phyloP scores from a whole-genome alignment of 2,888 invertebrate species.

The Drosophila mayaguana region DNA sequence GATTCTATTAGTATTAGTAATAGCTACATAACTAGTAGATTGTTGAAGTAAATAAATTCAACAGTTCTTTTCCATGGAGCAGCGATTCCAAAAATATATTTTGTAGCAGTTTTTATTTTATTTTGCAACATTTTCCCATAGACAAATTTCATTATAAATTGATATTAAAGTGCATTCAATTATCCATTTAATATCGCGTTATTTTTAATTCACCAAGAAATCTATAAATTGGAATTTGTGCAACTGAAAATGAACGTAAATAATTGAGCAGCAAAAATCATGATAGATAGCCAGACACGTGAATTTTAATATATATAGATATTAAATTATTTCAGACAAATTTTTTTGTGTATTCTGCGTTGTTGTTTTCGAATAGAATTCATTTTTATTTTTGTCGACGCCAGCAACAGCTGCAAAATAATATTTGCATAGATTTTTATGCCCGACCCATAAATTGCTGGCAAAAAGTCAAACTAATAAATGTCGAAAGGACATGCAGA shows the following conservation, averaged over 20 bases:
- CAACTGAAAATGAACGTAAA: constrained; percentile 41
- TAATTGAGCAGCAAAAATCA: constrained; percentile 50
- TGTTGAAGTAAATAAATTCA: neutral
- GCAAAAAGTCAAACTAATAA: constrained; percentile 70
- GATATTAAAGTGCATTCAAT: constrained; percentile 18
- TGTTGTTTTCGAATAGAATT: constrained; percentile 8
- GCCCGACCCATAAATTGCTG: constrained; percentile 59
- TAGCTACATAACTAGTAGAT: neutral
- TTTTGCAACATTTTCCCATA: neutral
- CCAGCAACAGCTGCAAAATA: constrained; percentile 60
- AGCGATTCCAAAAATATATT: neutral
- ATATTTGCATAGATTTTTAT: constrained; percentile 31
- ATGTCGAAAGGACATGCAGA: constrained; percentile 59
- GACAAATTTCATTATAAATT: constrained; percentile 15
- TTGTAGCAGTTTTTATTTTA: neutral
- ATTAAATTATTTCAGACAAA: neutral
- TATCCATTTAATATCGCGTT: constrained; percentile 22
- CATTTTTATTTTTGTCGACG: constrained; percentile 30
- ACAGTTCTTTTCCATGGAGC: neutral
- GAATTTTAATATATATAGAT: constrained; percentile 1
- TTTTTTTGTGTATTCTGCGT: neutral
- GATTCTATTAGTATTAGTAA: too few species aligned
- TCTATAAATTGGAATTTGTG: constrained; percentile 20
- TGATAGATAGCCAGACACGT: constrained; percentile 6
- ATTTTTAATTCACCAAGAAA: constrained; percentile 16